Percentiles rank a stretch among this genome's conserved stretches.
phyloP scores from a whole-genome alignment of 2,113 vertebrate genomes.

The Stegostoma tigrinum region DNA sequence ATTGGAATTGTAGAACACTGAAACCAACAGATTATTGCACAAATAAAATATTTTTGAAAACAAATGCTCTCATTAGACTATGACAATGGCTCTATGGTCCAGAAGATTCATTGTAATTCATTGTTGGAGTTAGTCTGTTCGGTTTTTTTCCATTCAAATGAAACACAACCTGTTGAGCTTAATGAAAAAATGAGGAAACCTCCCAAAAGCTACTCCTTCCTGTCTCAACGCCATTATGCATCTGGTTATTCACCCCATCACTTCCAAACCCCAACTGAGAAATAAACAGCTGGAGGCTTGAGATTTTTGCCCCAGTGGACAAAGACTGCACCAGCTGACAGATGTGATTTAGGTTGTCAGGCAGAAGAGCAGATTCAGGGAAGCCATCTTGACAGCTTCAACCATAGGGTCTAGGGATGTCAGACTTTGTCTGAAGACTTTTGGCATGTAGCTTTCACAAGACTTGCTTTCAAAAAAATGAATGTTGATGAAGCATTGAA shows the following conservation, averaged over 20 bases:
- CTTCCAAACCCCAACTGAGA: background rate
- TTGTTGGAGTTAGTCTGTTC: background rate
- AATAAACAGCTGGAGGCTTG: background rate
- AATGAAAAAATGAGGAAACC: background rate
- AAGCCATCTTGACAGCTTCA: background rate
- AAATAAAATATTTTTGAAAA: background rate
- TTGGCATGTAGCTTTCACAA: background rate
- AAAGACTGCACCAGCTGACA: background rate
- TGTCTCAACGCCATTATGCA: background rate
- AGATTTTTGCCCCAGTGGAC: background rate
- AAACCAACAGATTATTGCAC: background rate
- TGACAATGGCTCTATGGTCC: background rate
- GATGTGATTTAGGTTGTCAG: background rate
- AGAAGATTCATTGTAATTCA: background rate
- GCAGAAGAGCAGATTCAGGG: background rate
- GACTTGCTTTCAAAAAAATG: background rate
- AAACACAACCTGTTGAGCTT: background rate
- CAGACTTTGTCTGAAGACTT: background rate
- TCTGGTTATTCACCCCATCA: background rate
- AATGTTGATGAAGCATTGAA: background rate
- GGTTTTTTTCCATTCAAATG: background rate
- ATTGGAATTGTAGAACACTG: background rate
- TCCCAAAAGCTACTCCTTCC: background rate
- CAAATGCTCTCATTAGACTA: background rate
- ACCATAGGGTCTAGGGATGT: background rate